phyloP scores from a whole-genome alignment of 2,113 vertebrate genomes.

The Pimephales promelas region DNA sequence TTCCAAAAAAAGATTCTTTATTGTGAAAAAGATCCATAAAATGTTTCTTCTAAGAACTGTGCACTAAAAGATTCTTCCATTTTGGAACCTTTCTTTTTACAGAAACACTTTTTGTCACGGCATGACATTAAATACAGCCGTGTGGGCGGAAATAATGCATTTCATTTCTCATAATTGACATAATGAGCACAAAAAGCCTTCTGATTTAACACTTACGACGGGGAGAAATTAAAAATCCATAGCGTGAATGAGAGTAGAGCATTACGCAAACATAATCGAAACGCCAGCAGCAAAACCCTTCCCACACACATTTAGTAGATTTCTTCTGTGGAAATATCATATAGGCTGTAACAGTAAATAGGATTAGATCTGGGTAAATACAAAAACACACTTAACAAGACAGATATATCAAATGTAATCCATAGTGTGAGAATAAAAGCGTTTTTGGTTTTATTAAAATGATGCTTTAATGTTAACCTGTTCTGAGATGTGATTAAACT shows the following conservation, averaged over 20 bases:
- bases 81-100: no score
- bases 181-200: background rate
- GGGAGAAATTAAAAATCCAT: background rate
- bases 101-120: background rate
- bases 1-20: no score
- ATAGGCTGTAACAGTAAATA: background rate
- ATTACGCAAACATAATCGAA: background rate
- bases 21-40: no score
- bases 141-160: background rate
- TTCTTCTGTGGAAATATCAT: background rate
- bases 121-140: background rate
- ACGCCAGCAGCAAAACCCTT: background rate
- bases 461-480: no score
- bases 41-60: no score
- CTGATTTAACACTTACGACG: background rate
- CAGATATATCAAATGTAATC: background rate
- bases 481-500: no score
- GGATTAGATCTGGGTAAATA: background rate
- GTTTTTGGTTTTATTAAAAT: background rate
- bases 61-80: no score
- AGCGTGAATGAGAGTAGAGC: background rate
- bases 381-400: background rate
- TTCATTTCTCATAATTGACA: background rate
- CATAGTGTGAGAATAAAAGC: background rate
- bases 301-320: background rate